Conservation (phyloP, 2,113 vertebrate genomes). For the Sylvilagus bachmani region DNA sequence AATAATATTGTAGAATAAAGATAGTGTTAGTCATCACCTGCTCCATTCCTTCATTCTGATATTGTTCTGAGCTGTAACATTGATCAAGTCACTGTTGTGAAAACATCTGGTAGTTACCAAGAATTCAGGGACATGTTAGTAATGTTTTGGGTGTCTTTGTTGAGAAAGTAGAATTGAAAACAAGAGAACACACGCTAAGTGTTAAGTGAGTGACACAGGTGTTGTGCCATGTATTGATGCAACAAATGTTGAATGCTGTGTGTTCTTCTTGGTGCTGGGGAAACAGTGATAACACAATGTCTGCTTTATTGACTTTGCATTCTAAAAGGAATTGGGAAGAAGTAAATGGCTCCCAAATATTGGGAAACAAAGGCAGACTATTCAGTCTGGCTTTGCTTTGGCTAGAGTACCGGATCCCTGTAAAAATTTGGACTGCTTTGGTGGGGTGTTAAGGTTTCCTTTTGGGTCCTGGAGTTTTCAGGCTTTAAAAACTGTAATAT, state of each 20-base stretch:
- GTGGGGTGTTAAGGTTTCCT: constrained; percentile 23
- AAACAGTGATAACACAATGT: neutral
- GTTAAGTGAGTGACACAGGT: neutral
- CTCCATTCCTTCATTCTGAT: neutral
- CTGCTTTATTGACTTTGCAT: neutral
- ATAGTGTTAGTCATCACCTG: neutral
- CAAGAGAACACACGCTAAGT: neutral
- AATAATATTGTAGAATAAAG: neutral
- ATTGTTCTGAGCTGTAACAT: neutral
- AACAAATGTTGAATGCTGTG: neutral
- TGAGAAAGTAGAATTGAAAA: constrained; percentile 37
- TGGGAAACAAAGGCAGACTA: neutral
- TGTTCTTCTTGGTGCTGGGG: neutral
- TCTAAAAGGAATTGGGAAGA: neutral
- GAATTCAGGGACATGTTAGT: neutral
- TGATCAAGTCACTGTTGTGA: neutral
- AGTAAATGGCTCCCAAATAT: neutral
- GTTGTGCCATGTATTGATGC: neutral
- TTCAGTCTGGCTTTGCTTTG: neutral
- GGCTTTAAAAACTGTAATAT: constrained; percentile 18
- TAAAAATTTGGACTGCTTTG: neutral
- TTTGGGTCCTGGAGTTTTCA: constrained; percentile 40
- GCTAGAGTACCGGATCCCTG: neutral
- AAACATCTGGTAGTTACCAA: neutral
- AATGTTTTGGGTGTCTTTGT: neutral